A percentile compares a stretch with the other conserved stretches of the same genome.
Conservation (phyloP, 2,888 invertebrate species). For the Lithophane socia region DNA sequence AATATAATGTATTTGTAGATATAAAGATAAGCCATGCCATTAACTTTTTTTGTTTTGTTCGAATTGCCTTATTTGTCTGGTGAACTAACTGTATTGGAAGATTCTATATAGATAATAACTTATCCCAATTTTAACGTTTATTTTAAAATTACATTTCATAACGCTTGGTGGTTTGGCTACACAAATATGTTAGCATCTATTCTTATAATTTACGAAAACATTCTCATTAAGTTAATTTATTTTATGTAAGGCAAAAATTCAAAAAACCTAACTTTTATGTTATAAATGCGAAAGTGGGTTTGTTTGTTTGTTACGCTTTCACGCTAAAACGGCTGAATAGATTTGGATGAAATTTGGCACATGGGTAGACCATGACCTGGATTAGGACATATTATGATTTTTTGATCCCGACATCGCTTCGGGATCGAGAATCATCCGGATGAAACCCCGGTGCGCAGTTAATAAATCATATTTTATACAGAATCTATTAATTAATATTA, state of each 20-base stretch:
- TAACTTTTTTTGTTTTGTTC: slow-evolving; percentile 40
- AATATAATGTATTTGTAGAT: slow-evolving; percentile 80
- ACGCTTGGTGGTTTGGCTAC: background rate
- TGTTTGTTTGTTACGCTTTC: too few relatives aligned
- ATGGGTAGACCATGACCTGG: too few relatives aligned
- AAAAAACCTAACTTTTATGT: background rate
- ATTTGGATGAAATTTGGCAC: too few relatives aligned
- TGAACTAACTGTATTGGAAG: background rate
- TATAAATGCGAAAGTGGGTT: too few relatives aligned
- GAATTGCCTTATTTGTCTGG: background rate
- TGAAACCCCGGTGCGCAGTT: too few relatives aligned
- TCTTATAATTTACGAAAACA: slow-evolving; percentile 6
- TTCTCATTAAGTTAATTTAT: slow-evolving; percentile 11
- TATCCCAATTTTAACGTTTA: background rate
- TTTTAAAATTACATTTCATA: background rate
- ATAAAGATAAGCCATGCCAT: slow-evolving; percentile 78
- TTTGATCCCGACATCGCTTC: too few relatives aligned
- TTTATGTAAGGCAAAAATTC: background rate
- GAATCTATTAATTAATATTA: background rate
- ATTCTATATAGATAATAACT: background rate
- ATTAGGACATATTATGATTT: too few relatives aligned
- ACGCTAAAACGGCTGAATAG: too few relatives aligned
- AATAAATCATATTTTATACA: background rate
- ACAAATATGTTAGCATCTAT: slow-evolving; percentile 16
- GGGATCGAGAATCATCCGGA: too few relatives aligned